Evolutionary conservation across 64 coral and sea anemone species (phyloP).

Genomic region (Orbicella faveolata): DNA sequence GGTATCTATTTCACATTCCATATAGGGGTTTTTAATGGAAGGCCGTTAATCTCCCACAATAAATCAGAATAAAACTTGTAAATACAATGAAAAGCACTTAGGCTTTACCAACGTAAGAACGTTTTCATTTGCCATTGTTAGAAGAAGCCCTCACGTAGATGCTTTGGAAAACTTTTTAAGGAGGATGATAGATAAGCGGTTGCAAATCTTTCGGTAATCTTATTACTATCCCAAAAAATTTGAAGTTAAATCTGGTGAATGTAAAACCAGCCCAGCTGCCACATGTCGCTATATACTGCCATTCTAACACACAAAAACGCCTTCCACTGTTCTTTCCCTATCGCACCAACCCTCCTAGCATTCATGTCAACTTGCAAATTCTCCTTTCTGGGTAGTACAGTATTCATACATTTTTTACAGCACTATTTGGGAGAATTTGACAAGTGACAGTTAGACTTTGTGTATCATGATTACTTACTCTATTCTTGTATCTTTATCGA

Average conservation of each 20-base stretch:
- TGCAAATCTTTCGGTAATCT: no score
- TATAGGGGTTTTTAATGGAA: background rate
- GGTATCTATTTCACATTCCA: constrained; percentile 29
- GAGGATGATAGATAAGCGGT: no score
- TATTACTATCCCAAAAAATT: no score
- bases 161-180: background rate
- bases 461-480: no score
- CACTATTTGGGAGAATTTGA: background rate
- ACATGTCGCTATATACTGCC: no score
- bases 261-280: no score
- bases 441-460: no score
- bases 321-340: background rate
- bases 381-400: background rate
- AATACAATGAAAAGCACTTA: background rate
- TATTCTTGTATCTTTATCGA: no score
- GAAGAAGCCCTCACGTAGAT: background rate
- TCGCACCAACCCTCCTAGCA: background rate
- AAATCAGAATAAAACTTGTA: constrained; percentile 11
- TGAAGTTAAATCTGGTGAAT: no score
- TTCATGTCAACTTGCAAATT: background rate
- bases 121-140: background rate
- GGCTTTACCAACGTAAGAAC: background rate
- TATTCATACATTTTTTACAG: background rate
- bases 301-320: no score
- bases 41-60: background rate